A percentile compares a stretch with the other conserved stretches of the same genome.
Evolutionary conservation across 92 coral and sea anemone species (phyloP).

Genomic region (Actinostola sp.): DNA sequence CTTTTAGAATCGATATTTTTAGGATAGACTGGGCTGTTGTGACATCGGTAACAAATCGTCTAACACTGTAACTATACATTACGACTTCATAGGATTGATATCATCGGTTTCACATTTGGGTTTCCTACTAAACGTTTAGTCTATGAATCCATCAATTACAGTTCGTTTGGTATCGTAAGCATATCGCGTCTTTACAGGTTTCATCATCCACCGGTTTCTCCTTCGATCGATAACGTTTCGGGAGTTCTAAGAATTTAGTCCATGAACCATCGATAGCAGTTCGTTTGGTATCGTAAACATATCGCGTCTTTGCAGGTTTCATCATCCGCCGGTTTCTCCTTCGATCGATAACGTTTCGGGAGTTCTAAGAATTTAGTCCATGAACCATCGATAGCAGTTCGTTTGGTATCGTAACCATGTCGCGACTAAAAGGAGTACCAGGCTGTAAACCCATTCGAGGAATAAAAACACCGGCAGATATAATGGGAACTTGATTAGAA

Average conservation of each 20-base stretch:
- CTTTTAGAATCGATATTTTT: too few relatives aligned
- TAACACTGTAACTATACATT: too few relatives aligned
- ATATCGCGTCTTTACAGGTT: too few relatives aligned
- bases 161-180: slow-evolving; percentile 50
- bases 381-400: slow-evolving; percentile 58
- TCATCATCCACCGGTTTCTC: too few relatives aligned
- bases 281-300: slow-evolving; percentile 51
- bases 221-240: neutral
- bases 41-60: too few relatives aligned
- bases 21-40: too few relatives aligned
- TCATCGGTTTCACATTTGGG: neutral
- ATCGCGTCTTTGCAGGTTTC: too few relatives aligned
- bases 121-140: slow-evolving; percentile 16
- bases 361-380: slow-evolving; percentile 40
- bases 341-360: neutral
- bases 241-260: slow-evolving; percentile 26
- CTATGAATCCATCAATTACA: slow-evolving; percentile 48
- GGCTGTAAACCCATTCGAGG: slow-evolving; percentile 37
- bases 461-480: slow-evolving; percentile 35
- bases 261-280: slow-evolving; percentile 48
- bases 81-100: too few relatives aligned
- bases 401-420: slow-evolving; percentile 56
- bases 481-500: neutral
- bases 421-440: slow-evolving; percentile 34
- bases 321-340: neutral